Percentiles rank a stretch among this genome's conserved stretches.
phyloP scores from a whole-genome alignment of 2,113 vertebrate genomes.

The Microcebus lehilahytsara region DNA sequence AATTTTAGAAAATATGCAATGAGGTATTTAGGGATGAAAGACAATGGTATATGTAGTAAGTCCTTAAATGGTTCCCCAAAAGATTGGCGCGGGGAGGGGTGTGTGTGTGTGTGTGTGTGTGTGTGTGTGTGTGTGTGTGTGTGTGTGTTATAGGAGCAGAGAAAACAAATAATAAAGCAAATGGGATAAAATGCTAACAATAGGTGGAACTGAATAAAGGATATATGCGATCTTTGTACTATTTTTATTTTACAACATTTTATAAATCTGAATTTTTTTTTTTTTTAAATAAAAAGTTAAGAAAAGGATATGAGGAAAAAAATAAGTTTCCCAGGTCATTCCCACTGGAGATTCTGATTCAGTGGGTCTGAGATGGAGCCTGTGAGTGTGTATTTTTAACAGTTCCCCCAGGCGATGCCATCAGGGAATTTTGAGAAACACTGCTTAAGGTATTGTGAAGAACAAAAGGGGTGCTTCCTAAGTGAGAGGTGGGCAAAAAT shows the following conservation, averaged over 20 bases:
- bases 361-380: not conserved
- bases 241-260: not conserved
- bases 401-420: not conserved
- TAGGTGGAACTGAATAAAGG: not conserved
- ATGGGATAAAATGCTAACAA: not conserved
- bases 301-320: not conserved
- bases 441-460: not conserved
- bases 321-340: not conserved
- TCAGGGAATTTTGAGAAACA: not conserved
- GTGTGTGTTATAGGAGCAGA: not conserved
- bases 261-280: not conserved
- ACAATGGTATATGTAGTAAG: not conserved
- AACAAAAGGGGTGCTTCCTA: not conserved
- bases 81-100: not conserved
- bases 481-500: not conserved
- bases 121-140: not conserved
- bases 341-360: not conserved
- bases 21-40: not conserved
- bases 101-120: not conserved
- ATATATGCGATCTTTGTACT: not conserved
- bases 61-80: not conserved
- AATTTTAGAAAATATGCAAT: not conserved
- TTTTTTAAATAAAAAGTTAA: not conserved
- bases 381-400: not conserved
- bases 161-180: not conserved